Conservation (phyloP, 2,797 vertebrate species). For the Aplochiton taeniatus region DNA sequence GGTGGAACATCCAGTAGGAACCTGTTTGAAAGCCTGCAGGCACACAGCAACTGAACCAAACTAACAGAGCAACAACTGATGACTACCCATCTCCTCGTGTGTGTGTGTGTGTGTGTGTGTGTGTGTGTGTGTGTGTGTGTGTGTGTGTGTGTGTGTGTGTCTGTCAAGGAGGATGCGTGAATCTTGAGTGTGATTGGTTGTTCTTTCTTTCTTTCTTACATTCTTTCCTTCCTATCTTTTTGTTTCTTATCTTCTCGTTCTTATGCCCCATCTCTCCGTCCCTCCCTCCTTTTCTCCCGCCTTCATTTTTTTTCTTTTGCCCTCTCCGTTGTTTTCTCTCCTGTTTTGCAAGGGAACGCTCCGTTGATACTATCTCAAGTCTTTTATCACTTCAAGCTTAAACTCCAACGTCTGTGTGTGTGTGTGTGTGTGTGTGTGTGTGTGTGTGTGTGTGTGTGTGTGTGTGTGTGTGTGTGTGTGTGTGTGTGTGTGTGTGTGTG, state of each 20-base stretch:
- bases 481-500: too few relatives aligned
- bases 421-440: not conserved
- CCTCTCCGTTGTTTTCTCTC: not conserved
- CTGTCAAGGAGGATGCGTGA: not conserved
- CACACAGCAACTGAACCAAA: not conserved
- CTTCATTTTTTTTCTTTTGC: too few relatives aligned
- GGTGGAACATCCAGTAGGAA: not conserved
- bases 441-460: slow-evolving; percentile 8
- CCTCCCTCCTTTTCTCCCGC: slow-evolving; percentile 32
- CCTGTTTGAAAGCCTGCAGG: not conserved
- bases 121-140: slow-evolving; percentile 9
- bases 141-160: not conserved
- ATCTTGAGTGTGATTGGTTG: not conserved
- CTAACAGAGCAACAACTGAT: not conserved
- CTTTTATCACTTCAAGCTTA: slow-evolving; percentile 57
- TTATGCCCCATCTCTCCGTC: slow-evolving; percentile 36
- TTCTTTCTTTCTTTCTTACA: not conserved
- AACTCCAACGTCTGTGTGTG: slow-evolving; percentile 40
- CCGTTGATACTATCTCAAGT: slow-evolving; percentile 27
- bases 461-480: too few relatives aligned
- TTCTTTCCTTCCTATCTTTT: not conserved
- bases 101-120: slow-evolving; percentile 22
- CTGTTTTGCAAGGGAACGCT: not conserved
- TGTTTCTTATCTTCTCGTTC: not conserved
- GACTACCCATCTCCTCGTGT: not conserved